Evolutionary conservation across 2,797 vertebrate genomes (phyloP).

Genomic region (Xenopus petersii): DNA sequence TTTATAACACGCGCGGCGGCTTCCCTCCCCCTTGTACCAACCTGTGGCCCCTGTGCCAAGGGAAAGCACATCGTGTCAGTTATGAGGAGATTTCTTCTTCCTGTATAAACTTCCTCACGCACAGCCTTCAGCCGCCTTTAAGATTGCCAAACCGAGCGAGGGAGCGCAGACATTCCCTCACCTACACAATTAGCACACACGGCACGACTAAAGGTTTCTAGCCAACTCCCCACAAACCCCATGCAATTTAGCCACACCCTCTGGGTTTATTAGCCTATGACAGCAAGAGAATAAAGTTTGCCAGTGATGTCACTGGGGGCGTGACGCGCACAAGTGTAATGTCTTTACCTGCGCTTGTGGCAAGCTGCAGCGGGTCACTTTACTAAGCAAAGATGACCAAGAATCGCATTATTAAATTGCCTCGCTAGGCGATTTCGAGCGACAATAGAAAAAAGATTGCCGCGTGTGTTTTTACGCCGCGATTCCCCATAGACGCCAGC

Average conservation of each 20-base stretch:
- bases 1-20: no score
- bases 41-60: constrained; percentile 28
- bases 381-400: no score
- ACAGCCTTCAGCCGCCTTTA: neutral
- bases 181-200: neutral
- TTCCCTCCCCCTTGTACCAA: neutral
- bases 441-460: no score
- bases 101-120: neutral
- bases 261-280: constrained; percentile 11
- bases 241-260: constrained; percentile 2
- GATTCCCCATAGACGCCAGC: no score
- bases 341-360: no score
- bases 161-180: neutral
- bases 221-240: constrained; percentile 27
- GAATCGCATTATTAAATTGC: no score
- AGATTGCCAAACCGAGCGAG: neutral
- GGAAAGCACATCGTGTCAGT: neutral
- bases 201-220: neutral
- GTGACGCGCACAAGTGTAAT: no score
- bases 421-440: no score
- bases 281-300: no score
- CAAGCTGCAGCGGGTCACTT: no score
- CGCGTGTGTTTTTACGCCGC: no score
- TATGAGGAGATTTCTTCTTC: neutral
- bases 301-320: no score